phyloP scores from a whole-genome alignment of 2,797 vertebrate species.

The Octomys mimax region DNA sequence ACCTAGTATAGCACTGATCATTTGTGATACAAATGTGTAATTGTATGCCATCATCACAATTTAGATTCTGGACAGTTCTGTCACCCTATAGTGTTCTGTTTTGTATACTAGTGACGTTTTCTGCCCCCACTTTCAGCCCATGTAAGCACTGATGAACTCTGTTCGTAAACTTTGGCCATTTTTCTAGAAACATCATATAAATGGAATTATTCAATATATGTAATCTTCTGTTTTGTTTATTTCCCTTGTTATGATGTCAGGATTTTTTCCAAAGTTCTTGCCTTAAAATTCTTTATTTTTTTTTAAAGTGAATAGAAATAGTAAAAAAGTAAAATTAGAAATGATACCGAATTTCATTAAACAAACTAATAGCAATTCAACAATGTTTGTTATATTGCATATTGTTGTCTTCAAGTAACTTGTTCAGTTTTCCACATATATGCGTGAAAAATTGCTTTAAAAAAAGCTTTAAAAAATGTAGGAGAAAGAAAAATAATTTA shows the following conservation, averaged over 20 bases:
- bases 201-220: background rate
- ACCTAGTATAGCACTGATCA: background rate
- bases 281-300: background rate
- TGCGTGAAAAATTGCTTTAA: no score
- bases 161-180: background rate
- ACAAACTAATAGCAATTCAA: no score
- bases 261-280: background rate
- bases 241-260: background rate
- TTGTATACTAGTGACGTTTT: background rate
- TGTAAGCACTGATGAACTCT: background rate
- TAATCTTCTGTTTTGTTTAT: background rate
- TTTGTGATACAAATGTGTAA: background rate
- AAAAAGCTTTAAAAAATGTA: no score
- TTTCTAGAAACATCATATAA: background rate
- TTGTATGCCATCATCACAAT: fast-evolving
- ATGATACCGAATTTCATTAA: no score
- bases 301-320: no score
- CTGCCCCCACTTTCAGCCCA: no score
- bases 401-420: no score
- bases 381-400: no score
- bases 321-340: no score
- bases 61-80: background rate
- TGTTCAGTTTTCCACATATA: no score
- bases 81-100: background rate
- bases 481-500: no score